Evolutionary conservation across 2,797 vertebrate species (phyloP).

Genomic region (Sebastes aleutianus): DNA sequence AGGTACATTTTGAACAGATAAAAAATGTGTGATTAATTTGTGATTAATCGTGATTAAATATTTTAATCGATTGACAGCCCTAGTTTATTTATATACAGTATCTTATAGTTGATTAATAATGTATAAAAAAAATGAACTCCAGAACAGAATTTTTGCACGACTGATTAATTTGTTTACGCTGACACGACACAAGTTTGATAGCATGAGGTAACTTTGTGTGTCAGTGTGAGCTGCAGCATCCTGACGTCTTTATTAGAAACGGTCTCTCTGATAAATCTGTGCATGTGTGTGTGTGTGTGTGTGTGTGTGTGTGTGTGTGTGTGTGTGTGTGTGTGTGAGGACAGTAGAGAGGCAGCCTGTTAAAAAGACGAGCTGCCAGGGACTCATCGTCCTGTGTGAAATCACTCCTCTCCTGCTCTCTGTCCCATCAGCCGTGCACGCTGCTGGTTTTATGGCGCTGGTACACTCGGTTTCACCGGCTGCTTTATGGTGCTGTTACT

Average conservation of each 20-base stretch:
- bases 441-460: slow-evolving; percentile 30
- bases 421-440: slow-evolving; percentile 14
- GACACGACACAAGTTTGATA: neutral
- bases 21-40: too few relatives aligned
- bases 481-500: slow-evolving; percentile 52
- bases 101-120: neutral
- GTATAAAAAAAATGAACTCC: neutral
- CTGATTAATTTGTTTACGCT: neutral
- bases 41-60: too few relatives aligned
- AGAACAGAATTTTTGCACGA: neutral
- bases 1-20: too few relatives aligned
- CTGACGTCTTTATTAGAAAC: slow-evolving; percentile 9
- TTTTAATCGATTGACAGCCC: too few relatives aligned
- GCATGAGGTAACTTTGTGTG: neutral
- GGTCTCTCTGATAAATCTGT: neutral
- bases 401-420: slow-evolving; percentile 22
- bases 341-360: neutral
- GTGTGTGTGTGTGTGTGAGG: neutral
- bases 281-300: neutral
- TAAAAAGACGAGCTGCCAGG: slow-evolving; percentile 26
- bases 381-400: slow-evolving; percentile 21
- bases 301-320: neutral
- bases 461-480: slow-evolving; percentile 13
- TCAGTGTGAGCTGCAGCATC: neutral
- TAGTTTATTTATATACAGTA: neutral